A percentile compares a stretch with the other conserved stretches of the same genome.
phyloP scores from a whole-genome alignment of 1,140 invertebrate genomes.

The Magallana angulata region DNA sequence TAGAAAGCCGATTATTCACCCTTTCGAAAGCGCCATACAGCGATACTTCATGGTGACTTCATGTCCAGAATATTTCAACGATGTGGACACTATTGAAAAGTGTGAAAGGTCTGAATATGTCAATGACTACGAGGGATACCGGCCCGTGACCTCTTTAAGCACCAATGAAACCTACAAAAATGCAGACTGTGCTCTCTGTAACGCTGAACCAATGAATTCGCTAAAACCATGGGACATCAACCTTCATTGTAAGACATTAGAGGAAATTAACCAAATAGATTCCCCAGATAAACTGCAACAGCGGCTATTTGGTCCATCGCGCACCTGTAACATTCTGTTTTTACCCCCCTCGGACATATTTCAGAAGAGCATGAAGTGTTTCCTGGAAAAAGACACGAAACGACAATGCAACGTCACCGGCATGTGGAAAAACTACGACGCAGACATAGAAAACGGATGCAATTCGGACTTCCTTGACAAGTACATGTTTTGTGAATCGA shows the following conservation, averaged over 20 bases:
- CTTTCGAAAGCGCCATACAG: not conserved
- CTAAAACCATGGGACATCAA: not conserved
- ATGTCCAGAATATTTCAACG: not conserved
- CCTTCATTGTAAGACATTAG: not conserved
- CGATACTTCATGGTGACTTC: not conserved
- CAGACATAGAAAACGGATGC: not conserved
- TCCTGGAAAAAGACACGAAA: not conserved
- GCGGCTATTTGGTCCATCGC: not conserved
- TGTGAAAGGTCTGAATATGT: not conserved
- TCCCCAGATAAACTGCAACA: not conserved
- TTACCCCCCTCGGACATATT: not conserved
- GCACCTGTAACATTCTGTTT: not conserved
- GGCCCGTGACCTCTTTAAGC: not conserved
- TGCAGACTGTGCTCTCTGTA: not conserved
- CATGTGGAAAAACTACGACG: not conserved
- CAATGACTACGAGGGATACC: not conserved
- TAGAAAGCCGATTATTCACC: not conserved
- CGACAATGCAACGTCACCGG: not conserved
- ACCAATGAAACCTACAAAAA: constrained; percentile 4
- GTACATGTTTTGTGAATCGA: not conserved
- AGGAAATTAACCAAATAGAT: not conserved
- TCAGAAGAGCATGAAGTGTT: not conserved
- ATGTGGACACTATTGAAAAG: not conserved
- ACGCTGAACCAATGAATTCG: not conserved
- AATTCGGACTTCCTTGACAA: not conserved